These are phyloP conservation scores for Tapera naevia DNA, from an alignment of 2,797 vertebrate genomes.

Conservation along the genomic window DNA sequence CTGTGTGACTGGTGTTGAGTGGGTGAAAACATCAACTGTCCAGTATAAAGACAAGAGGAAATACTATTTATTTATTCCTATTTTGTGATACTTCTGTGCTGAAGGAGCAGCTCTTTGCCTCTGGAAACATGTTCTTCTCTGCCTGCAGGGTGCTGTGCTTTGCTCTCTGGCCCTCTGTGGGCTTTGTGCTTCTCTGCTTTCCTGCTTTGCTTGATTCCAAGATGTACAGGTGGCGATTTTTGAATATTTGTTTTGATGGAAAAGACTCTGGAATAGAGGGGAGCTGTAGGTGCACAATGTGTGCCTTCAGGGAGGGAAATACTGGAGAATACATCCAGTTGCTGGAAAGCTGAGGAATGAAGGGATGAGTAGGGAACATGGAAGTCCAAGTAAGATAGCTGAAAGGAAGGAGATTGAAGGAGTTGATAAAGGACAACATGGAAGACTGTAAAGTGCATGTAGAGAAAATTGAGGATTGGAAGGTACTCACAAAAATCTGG, in stretches of 20 bases:
- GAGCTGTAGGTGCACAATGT: not conserved
- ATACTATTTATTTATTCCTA: not conserved
- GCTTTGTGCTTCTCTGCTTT: not conserved
- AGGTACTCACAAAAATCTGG: not conserved
- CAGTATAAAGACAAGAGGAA: not conserved
- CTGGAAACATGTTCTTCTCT: not conserved
- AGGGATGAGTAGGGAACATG: not conserved
- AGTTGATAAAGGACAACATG: not conserved
- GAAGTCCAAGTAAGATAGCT: not conserved
- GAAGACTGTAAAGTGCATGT: not conserved
- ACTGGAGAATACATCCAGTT: fast-evolving
- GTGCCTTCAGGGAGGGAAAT: not conserved
- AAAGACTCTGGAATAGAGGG: not conserved
- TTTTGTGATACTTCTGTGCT: not conserved
- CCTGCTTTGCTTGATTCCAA: not conserved
- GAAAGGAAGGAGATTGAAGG: not conserved
- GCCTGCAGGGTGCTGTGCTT: not conserved
- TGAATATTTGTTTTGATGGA: not conserved
- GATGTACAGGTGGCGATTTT: not conserved
- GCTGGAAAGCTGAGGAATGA: not conserved
- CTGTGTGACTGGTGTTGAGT: not conserved
- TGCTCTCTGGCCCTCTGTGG: not conserved
- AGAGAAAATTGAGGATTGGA: not conserved
- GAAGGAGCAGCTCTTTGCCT: not conserved
- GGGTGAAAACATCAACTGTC: not conserved